phyloP scores from a whole-genome alignment of 1,140 invertebrate species.

The Zaprionus africanus region DNA sequence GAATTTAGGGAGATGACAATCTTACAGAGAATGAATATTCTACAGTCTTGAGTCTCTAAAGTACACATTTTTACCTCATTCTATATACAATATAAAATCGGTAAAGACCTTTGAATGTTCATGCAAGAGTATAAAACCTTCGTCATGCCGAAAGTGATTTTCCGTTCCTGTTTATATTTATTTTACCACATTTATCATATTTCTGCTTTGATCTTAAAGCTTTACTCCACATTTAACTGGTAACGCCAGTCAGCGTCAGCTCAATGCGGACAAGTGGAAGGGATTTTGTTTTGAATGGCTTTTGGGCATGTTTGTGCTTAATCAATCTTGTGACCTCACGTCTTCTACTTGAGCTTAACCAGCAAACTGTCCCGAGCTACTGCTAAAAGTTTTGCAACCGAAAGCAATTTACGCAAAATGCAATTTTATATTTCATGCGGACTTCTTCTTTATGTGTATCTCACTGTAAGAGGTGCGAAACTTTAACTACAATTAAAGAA shows the following conservation, averaged over 20 bases:
- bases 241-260: not conserved
- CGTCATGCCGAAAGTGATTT: not conserved
- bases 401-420: conserved; percentile 69
- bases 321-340: conserved; percentile 66
- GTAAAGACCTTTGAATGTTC: no score
- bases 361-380: conserved; percentile 19
- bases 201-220: not conserved
- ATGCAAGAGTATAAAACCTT: not conserved
- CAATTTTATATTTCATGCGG: conserved; percentile 50
- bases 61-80: no score
- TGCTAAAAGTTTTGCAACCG: conserved; percentile 57
- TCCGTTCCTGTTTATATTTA: not conserved
- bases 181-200: not conserved
- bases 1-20: no score
- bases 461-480: not conserved
- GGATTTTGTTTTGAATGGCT: conserved; percentile 30
- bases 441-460: conserved; percentile 34
- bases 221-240: not conserved
- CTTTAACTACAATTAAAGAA: conserved; percentile 3
- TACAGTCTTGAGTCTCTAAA: no score
- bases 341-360: conserved; percentile 39
- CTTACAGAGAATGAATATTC: no score
- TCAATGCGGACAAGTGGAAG: not conserved
- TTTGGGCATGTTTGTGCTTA: conserved; percentile 35
- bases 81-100: no score